Percentiles rank a stretch among this genome's conserved stretches.
phyloP scores from a whole-genome alignment of 2,113 vertebrate genomes.

The Candoia aspera region DNA sequence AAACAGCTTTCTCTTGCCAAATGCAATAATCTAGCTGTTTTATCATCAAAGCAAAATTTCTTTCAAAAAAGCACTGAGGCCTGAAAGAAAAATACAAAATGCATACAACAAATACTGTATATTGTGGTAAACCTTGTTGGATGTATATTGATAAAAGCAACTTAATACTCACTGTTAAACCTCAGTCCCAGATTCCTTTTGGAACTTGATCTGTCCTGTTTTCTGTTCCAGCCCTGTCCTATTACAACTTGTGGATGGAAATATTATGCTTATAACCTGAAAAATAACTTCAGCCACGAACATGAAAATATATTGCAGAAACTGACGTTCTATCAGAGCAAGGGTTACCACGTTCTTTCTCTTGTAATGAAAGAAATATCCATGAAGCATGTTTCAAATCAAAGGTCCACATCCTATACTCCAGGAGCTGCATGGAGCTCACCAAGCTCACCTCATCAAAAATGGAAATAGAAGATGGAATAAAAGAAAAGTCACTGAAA shows the following conservation, averaged over 20 bases:
- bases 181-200: slow-evolving; percentile 14
- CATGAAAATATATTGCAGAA: neutral
- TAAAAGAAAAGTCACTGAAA: slow-evolving; percentile 19
- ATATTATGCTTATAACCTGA: neutral
- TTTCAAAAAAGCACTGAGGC: slow-evolving; percentile 11
- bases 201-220: slow-evolving; percentile 13
- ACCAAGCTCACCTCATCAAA: neutral
- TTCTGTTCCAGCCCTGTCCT: neutral
- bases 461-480: slow-evolving; percentile 16
- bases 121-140: slow-evolving; percentile 34
- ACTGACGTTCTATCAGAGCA: neutral
- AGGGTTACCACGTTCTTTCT: neutral
- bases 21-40: slow-evolving; percentile 25
- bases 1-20: slow-evolving; percentile 30
- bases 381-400: neutral
- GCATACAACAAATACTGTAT: slow-evolving; percentile 27
- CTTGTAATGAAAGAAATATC: neutral
- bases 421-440: neutral
- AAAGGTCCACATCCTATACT: neutral
- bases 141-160: slow-evolving; percentile 39
- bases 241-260: neutral
- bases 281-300: slow-evolving; percentile 17
- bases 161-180: slow-evolving; percentile 14
- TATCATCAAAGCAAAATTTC: slow-evolving; percentile 30
- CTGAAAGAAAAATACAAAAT: slow-evolving; percentile 34